Evolutionary conservation across 2,888 invertebrate species (phyloP), one percentile per base, ranked within the genome.

Genomic region (Drosophila affinis): DNA sequence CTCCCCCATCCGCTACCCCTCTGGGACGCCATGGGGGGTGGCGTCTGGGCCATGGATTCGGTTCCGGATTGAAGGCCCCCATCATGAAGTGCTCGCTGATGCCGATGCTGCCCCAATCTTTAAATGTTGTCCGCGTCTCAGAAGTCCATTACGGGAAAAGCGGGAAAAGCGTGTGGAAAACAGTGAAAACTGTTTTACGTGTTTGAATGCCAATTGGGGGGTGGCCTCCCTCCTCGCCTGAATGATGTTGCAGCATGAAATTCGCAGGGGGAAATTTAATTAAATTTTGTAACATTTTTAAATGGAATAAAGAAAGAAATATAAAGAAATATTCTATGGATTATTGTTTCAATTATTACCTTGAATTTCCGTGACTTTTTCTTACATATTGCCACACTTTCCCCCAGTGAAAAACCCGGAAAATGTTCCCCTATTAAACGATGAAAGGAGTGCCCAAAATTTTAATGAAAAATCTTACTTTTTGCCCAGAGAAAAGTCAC

Each of bases 401-500:
- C 34, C 34, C 14, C 6, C 10, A 39, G 5, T 14, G 3, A 39
- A 5, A 39, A 39, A 6, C 39, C 14, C 51, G 62, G 24, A 14
- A 18, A 72, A 74, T 62, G 65, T 79, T 76, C 65, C 71, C 7
- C 14, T 79, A 77, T 77, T 77, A 76, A 75, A 72, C 78, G 76
- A 70, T 45, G 49, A 49, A 45, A 34, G 75, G 77, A 78, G 75
- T 39, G 39, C 3, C 7, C 3, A 62, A 76, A 76, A 79, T 86
- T 87, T 82, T 83, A 87, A 81, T 86, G 87, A 85, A 83, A 88
- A 88, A 80, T 80, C 79, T 77, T 76, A 79, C 78, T 78, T 76
- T 70, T 70, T 51, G 63, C 64, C 71, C 76, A 76, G 79, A 73
- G 75, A 63, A 75, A 81, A 78, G 80, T 72, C 78, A 88, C 87